These are phyloP conservation scores for Galeopsomyia nigrocyanea DNA, from an alignment of 2,888 invertebrate genomes.

Conservation along the genomic window DNA sequence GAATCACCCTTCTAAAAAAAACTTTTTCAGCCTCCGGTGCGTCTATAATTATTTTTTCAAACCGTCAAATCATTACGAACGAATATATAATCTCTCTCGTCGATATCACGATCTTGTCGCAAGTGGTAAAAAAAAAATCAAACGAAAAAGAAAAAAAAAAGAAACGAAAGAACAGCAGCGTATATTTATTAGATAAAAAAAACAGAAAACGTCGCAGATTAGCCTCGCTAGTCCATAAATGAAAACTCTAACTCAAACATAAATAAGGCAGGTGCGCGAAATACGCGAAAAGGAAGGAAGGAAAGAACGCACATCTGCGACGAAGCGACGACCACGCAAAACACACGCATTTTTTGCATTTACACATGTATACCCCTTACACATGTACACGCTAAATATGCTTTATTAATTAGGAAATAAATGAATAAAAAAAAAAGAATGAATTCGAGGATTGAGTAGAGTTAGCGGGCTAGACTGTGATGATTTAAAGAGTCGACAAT, in stretches of 20 bases:
- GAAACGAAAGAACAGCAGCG: slow-evolving; percentile 5
- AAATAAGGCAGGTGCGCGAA: slow-evolving; percentile 34
- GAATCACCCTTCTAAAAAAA: slow-evolving; percentile 31
- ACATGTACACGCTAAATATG: slow-evolving; percentile 40
- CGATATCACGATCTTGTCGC: slow-evolving; percentile 43
- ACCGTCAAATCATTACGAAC: slow-evolving; percentile 8
- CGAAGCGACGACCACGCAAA: slow-evolving; percentile 21
- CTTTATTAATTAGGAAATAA: slow-evolving; percentile 41
- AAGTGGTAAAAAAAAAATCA: slow-evolving; percentile 10
- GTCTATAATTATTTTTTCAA: slow-evolving; percentile 33
- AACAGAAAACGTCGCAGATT: slow-evolving; percentile 40
- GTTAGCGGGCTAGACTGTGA: slow-evolving; percentile 51
- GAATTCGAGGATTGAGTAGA: slow-evolving; percentile 39
- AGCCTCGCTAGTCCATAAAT: slow-evolving; percentile 42
- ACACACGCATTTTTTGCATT: slow-evolving; percentile 11
- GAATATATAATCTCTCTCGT: slow-evolving; percentile 40
- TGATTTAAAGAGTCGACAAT: slow-evolving; percentile 45
- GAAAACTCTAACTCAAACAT: slow-evolving; percentile 37
- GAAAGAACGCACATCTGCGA: slow-evolving; percentile 41
- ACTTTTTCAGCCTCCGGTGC: slow-evolving; percentile 41
- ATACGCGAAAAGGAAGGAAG: slow-evolving; percentile 45
- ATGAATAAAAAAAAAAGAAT: slow-evolving; percentile 15
- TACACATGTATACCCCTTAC: slow-evolving; percentile 8
- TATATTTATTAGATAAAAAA: slow-evolving; percentile 2
- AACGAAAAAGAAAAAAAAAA: slow-evolving; percentile 12